Conservation (phyloP, 2,113 vertebrate species). For the Chiloscyllium plagiosum region DNA sequence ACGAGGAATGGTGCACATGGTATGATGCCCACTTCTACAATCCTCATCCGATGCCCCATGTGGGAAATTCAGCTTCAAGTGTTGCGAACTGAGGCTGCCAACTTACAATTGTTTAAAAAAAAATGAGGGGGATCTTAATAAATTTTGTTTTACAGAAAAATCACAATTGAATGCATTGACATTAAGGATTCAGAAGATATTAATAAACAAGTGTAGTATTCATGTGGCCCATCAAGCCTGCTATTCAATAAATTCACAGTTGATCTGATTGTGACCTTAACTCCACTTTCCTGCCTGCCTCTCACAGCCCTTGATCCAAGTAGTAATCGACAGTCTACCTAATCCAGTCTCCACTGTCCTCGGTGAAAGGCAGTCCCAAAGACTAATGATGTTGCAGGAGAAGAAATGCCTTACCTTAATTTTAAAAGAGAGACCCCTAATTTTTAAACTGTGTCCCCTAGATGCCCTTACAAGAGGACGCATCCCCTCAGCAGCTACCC, state of each 20-base stretch:
- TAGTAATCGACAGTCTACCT: not conserved
- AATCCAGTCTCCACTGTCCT: not conserved
- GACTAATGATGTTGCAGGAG: not conserved
- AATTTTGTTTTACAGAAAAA: not conserved
- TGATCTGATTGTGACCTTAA: not conserved
- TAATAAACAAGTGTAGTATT: no score
- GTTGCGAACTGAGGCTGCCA: not conserved
- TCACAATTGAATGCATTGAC: not conserved
- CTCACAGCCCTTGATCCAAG: not conserved
- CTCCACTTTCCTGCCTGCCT: not conserved
- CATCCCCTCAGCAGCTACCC: no score
- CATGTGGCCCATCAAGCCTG: not conserved
- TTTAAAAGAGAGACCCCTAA: no score
- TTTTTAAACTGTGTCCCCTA: no score
- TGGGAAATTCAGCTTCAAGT: no score
- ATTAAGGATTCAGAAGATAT: not conserved
- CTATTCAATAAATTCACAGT: not conserved
- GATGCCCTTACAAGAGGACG: no score
- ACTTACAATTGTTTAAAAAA: not conserved
- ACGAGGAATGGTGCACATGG: no score
- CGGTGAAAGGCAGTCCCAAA: not conserved
- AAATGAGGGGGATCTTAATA: not conserved
- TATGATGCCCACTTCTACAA: no score
- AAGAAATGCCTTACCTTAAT: not conserved
- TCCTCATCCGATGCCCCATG: no score